Evolutionary conservation across 2,113 vertebrate species (phyloP).

Genomic region (Smithornis capensis): DNA sequence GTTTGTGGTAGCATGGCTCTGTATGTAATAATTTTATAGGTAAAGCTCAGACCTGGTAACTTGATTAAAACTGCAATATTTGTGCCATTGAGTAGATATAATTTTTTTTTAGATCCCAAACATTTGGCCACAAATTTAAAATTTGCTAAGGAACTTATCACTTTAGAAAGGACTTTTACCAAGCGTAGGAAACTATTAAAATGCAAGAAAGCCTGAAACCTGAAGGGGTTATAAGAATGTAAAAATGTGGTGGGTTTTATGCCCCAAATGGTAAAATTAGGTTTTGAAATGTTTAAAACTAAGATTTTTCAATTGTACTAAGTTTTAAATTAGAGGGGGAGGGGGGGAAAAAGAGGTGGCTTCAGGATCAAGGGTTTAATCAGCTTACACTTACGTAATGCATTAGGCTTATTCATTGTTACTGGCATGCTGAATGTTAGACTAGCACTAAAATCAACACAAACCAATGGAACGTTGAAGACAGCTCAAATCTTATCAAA

Average conservation of each 20-base stretch:
- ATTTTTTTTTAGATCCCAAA: neutral
- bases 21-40: neutral
- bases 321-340: slow-evolving; percentile 36
- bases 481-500: slow-evolving; percentile 5
- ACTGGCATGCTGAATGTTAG: slow-evolving; percentile 44
- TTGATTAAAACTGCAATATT: neutral
- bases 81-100: neutral
- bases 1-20: neutral
- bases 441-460: slow-evolving; percentile 25
- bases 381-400: slow-evolving; percentile 64
- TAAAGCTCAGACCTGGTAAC: neutral
- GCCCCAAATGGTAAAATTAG: neutral
- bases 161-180: neutral
- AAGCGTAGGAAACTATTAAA: neutral
- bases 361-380: slow-evolving; percentile 59
- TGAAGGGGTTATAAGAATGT: neutral
- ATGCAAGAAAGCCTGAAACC: neutral
- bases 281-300: neutral
- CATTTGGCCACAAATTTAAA: neutral
- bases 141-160: neutral
- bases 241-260: neutral
- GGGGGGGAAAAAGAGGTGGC: slow-evolving; percentile 23
- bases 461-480: slow-evolving; percentile 46
- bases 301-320: neutral
- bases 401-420: slow-evolving; percentile 60